Conservation (phyloP, 2,888 invertebrate genomes). For the Lepidonotus clava region DNA sequence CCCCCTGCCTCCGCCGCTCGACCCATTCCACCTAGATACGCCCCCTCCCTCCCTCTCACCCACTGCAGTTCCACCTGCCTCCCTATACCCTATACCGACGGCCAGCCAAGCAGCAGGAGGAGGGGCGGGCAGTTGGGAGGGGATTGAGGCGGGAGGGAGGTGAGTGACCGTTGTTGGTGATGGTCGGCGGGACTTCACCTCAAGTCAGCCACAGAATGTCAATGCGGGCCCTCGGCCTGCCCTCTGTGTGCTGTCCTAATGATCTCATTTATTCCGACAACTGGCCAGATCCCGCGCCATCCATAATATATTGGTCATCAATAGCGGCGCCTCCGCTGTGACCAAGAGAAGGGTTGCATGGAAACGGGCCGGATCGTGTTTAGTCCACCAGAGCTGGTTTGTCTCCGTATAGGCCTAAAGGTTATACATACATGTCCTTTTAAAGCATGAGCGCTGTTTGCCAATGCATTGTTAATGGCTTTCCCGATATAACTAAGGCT, state of each 20-base stretch:
- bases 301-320: conserved; percentile 49
- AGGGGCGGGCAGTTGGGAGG: background rate
- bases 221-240: conserved; percentile 3
- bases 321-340: background rate
- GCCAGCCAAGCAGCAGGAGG: background rate
- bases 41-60: conserved; percentile 5
- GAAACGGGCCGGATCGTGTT: conserved; percentile 1
- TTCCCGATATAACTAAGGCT: no score
- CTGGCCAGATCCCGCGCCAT: conserved; percentile 49
- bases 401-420: background rate
- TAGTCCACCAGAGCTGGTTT: background rate
- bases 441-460: no score
- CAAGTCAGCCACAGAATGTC: conserved; percentile 49
- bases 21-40: background rate
- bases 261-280: conserved; percentile 54
- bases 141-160: background rate
- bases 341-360: conserved; percentile 41
- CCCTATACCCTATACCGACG: background rate
- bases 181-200: background rate
- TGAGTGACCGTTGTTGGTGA: background rate
- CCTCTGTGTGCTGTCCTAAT: conserved; percentile 32
- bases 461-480: no score
- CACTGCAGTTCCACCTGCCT: background rate
- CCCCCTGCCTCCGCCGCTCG: background rate
- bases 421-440: no score